phyloP scores from a whole-genome alignment of 2,113 vertebrate genomes.

The Ceuthmochares aereus region DNA sequence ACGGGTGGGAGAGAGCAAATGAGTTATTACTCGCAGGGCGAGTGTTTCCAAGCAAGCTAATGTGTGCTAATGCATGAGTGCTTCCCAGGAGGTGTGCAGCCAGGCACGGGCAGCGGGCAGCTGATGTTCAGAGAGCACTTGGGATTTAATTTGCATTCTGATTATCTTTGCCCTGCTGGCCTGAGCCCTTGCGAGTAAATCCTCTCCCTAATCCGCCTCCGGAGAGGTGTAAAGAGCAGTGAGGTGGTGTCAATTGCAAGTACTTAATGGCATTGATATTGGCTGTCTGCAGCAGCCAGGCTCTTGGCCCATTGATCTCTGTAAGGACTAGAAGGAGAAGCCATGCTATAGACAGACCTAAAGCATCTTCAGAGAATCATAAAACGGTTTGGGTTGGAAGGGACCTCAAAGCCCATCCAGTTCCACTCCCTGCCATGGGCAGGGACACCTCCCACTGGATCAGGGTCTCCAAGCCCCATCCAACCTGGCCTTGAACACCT shows the following conservation, averaged over 20 bases:
- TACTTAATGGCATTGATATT: conserved; percentile 16
- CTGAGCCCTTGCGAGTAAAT: conserved; percentile 56
- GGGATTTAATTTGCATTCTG: conserved; percentile 53
- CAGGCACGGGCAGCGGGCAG: conserved; percentile 13
- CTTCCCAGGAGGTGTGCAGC: conserved; percentile 41
- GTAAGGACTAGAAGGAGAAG: neutral
- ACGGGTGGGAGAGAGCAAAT: neutral
- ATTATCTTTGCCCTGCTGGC: conserved; percentile 60
- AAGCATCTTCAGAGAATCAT: neutral
- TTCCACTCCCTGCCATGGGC: too few relatives aligned
- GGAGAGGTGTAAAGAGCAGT: conserved; percentile 54
- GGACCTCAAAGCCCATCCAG: too few relatives aligned
- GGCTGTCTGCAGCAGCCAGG: neutral
- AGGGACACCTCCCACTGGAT: too few relatives aligned
- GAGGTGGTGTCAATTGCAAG: conserved; percentile 33
- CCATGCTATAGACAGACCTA: neutral
- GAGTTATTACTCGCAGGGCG: neutral
- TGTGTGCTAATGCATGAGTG: conserved; percentile 22
- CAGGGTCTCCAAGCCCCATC: too few relatives aligned
- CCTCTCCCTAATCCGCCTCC: conserved; percentile 33
- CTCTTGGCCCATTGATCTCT: conserved; percentile 11
- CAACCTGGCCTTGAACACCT: too few relatives aligned
- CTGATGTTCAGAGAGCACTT: neutral
- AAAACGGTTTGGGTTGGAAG: too few relatives aligned
- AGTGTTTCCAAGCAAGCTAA: conserved; percentile 19